Evolutionary conservation across 2,888 invertebrate genomes (phyloP), one percentile per base, ranked within the genome.

Genomic region (Epistrophe eligans): DNA sequence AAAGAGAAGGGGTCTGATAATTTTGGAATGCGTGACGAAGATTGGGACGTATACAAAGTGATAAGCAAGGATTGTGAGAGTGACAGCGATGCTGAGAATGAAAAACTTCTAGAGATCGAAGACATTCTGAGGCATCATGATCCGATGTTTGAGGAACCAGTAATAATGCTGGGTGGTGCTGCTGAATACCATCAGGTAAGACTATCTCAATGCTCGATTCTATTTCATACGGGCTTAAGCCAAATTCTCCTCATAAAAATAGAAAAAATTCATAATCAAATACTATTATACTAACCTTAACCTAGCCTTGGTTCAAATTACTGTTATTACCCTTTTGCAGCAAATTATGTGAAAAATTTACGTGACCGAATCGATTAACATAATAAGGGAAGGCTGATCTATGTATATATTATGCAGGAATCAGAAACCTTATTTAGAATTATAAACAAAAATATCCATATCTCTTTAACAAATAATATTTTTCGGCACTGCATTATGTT

Each of bases 21-120:
- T 92, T 99, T 99, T 93, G 98, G 98, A 40, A 95, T 97, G 93
- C 95, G 97, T 89, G 98, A 98, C 92, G 97, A 98, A 90, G 98
- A 99, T 92, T 99, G 98, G 98, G 98, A 98, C 93, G 98, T 98
- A 1, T 99, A 99, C 91, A 98, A 98, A 93, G 97, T 95, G 32
- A 97, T 98, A 74, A 96, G 95, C 90, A 94, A 94, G 90, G 95
- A 95, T 90, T 92, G 95, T 77, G 98, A 98, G 92, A 97, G 97
- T 0, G 98, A 98, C 91, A 98, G 98, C 24, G 98, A 98, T 91
- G 96, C 96, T 11, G 98, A 99, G 92, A 97, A 97, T 89, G 98
- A 98, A 91, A 96, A 97, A 89, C 93, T 99, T 3, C 90, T 97
- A 72, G 98, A 98, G 92, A 94, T 97, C 17, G 98, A 98, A 90